phyloP scores from a whole-genome alignment of 2,113 vertebrate genomes.

The Gallinago undulata region DNA sequence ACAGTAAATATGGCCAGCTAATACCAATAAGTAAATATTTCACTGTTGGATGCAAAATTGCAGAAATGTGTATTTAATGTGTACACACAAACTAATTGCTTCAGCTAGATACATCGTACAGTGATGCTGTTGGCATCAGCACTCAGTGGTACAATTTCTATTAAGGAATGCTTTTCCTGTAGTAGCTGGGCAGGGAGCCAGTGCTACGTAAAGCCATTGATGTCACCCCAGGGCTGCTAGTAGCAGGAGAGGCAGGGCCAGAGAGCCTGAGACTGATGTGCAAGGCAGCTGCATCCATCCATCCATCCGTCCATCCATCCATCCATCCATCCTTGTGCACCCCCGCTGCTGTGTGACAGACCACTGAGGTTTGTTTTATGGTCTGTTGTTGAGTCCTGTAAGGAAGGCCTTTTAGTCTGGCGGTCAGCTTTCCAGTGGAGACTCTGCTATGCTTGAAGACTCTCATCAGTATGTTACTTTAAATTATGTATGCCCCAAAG shows the following conservation, averaged over 20 bases:
- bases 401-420: neutral
- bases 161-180: neutral
- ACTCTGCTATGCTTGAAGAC: neutral
- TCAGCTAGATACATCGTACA: neutral
- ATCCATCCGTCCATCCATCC: neutral
- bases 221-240: neutral
- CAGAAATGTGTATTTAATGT: neutral
- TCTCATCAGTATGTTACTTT: neutral
- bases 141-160: neutral
- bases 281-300: neutral
- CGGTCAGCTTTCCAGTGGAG: neutral
- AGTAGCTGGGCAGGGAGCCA: neutral
- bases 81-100: accelerated
- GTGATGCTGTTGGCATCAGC: neutral
- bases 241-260: neutral
- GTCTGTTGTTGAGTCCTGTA: neutral
- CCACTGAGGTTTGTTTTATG: neutral
- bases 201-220: neutral
- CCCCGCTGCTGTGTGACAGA: neutral
- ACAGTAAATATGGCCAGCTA: neutral
- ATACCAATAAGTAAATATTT: neutral
- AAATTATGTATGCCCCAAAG: slow-evolving; percentile 22
- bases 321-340: neutral
- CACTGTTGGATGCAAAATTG: neutral
- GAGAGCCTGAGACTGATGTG: neutral